Evolutionary conservation across 30 jellyfish, hydroid and myxozoan genomes (phyloP).

Genomic region (Haliclystus octoradiatus): DNA sequence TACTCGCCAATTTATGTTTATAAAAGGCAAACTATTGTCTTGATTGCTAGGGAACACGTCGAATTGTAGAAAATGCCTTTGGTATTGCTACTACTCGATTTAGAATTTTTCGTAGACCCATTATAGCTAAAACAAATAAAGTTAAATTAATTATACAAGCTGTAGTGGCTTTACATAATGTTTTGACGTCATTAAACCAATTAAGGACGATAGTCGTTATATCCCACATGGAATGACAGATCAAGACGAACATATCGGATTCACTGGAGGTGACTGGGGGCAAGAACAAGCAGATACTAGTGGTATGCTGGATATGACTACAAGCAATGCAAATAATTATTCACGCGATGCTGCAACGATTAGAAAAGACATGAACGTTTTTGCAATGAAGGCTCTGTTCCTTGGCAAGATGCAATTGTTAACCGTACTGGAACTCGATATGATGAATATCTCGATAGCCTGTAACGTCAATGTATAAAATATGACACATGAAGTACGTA

Average conservation of each 20-base stretch:
- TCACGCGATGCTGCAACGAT: no score
- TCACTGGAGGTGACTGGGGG: background rate
- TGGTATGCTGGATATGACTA: no score
- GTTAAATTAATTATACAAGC: background rate
- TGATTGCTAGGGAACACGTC: no score
- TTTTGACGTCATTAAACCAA: background rate
- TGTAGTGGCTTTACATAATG: background rate
- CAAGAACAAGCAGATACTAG: background rate
- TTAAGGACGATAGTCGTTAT: background rate
- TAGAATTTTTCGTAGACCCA: background rate
- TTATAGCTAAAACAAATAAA: background rate
- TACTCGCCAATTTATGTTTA: no score
- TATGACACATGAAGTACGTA: no score
- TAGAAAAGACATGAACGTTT: no score
- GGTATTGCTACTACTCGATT: background rate
- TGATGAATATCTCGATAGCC: no score
- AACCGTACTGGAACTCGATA: no score
- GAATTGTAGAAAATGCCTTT: background rate
- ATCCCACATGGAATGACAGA: background rate
- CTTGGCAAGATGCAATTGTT: constrained; percentile 17
- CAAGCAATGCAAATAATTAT: no score
- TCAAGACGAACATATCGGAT: background rate
- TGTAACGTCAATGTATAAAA: no score
- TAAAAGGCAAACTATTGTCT: no score
- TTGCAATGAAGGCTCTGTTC: constrained; percentile 23